Evolutionary conservation across 1,140 invertebrate genomes (phyloP).

Genomic region (Euura lappo): DNA sequence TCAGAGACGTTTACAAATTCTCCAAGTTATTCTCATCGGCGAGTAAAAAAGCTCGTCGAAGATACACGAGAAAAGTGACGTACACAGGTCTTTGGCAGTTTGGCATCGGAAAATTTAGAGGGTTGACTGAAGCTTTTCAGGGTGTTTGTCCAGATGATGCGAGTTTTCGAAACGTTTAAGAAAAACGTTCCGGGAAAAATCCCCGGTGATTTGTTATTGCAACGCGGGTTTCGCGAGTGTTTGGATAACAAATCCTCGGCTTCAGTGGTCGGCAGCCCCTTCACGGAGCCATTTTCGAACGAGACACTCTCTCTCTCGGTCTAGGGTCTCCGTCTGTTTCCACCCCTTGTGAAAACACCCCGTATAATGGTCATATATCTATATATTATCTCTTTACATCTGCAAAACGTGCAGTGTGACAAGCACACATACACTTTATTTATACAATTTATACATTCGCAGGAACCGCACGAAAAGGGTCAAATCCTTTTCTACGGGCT

Average conservation of each 20-base stretch:
- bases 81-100: too few species aligned
- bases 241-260: slow-evolving; percentile 44
- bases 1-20: too few species aligned
- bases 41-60: too few species aligned
- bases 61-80: too few species aligned
- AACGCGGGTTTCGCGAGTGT: slow-evolving; percentile 36
- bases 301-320: background rate
- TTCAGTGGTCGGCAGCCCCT: slow-evolving; percentile 22
- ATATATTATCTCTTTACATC: too few species aligned
- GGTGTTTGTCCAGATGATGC: background rate
- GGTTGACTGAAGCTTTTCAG: too few species aligned
- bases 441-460: too few species aligned
- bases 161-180: slow-evolving; percentile 3
- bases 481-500: background rate
- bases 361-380: background rate
- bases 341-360: slow-evolving; percentile 41
- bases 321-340: background rate
- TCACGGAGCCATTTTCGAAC: slow-evolving; percentile 12
- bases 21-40: too few species aligned
- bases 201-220: slow-evolving; percentile 41
- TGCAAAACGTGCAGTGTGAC: too few species aligned
- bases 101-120: too few species aligned
- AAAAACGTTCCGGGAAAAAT: background rate
- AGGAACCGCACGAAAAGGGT: too few species aligned
- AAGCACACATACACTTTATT: too few species aligned